Conservation (phyloP, 1,140 invertebrate genomes). For the Nasonia giraulti region DNA sequence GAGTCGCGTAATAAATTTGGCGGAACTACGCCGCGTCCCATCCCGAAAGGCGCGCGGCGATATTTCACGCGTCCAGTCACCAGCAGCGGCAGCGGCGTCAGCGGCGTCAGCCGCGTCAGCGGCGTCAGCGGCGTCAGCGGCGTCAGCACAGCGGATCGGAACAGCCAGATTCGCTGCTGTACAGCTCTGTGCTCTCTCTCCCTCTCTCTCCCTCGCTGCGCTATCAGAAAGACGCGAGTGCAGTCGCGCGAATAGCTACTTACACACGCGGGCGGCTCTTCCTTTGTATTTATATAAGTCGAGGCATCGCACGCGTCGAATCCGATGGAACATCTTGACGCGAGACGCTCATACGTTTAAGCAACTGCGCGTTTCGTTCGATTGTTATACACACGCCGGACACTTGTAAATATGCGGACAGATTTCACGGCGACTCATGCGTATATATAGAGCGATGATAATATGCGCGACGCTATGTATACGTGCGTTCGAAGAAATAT, state of each 20-base stretch:
- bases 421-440: conserved; percentile 14
- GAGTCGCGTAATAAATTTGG: background rate
- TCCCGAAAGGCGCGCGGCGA: background rate
- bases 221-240: background rate
- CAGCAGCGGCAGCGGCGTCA: background rate
- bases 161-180: background rate
- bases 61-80: background rate
- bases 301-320: background rate
- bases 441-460: background rate
- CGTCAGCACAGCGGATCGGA: background rate
- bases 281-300: conserved; percentile 36
- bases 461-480: background rate
- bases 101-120: background rate
- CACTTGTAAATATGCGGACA: conserved; percentile 32
- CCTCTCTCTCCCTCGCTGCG: too few species aligned
- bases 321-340: background rate
- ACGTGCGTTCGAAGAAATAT: conserved; percentile 13
- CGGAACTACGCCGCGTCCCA: background rate
- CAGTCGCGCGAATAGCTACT: background rate
- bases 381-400: too few species aligned
- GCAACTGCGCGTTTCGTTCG: too few species aligned
- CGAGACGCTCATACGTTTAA: too few species aligned
- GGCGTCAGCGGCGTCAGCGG: background rate
- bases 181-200: too few species aligned
- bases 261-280: conserved; percentile 27